Conservation (phyloP, 2,113 vertebrate species). For the Tenrec ecaudatus region DNA sequence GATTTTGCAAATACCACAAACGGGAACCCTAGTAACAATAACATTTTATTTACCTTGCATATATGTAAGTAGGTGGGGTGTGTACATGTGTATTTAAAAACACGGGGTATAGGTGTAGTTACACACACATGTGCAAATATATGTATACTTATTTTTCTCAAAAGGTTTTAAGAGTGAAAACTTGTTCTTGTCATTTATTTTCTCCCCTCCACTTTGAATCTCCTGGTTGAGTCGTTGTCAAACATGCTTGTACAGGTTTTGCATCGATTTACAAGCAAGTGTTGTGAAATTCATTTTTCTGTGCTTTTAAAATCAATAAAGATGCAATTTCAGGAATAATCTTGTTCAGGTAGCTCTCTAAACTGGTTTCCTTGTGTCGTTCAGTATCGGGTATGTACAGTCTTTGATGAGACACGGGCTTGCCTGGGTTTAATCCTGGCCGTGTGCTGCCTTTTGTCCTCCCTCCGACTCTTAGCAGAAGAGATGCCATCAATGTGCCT, state of each 20-base stretch:
- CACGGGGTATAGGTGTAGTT: too few relatives aligned
- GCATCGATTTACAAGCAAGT: slow-evolving; percentile 69
- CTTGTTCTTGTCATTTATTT: not conserved
- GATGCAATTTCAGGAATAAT: slow-evolving; percentile 62
- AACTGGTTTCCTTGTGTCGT: not conserved
- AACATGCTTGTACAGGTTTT: slow-evolving; percentile 40
- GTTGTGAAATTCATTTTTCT: slow-evolving; percentile 63
- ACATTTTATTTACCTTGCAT: too few relatives aligned
- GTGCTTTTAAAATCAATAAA: slow-evolving; percentile 75
- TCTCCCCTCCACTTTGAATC: not conserved
- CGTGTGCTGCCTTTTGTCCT: not conserved
- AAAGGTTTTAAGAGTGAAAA: not conserved
- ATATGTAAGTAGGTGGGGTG: too few relatives aligned
- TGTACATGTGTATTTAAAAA: too few relatives aligned
- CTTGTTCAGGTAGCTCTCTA: slow-evolving; percentile 38
- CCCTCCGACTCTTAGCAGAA: not conserved
- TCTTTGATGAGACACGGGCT: not conserved
- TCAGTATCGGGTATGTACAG: not conserved
- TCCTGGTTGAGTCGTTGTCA: slow-evolving; percentile 11
- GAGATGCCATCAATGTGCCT: rapidly evolving
- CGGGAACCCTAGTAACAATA: too few relatives aligned
- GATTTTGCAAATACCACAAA: too few relatives aligned
- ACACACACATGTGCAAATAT: not conserved
- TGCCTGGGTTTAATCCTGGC: not conserved
- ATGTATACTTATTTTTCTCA: not conserved